These are phyloP conservation scores for Chloropsis hardwickii DNA, from an alignment of 2,113 vertebrate genomes.

Conservation along the genomic window DNA sequence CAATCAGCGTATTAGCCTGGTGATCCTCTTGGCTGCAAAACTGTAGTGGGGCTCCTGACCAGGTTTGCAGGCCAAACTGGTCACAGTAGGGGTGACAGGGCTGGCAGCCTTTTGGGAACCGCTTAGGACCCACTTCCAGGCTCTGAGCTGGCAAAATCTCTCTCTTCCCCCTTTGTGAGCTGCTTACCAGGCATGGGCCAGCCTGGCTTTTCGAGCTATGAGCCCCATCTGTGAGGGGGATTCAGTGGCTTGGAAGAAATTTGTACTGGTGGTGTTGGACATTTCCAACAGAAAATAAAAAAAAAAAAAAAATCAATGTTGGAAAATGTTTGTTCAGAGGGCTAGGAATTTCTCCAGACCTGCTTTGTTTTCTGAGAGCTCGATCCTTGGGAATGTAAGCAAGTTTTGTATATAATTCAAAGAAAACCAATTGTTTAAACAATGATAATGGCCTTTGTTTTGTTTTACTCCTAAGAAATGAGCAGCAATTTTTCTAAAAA, in stretches of 20 bases:
- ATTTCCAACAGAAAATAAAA: neutral
- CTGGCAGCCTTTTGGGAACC: neutral
- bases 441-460: slow-evolving; percentile 60
- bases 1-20: rapidly evolving
- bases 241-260: neutral
- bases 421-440: slow-evolving; percentile 69
- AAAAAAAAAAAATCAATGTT: neutral
- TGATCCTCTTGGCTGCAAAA: neutral
- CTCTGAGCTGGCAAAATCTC: rapidly evolving
- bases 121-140: rapidly evolving
- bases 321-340: slow-evolving; percentile 42
- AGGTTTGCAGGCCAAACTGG: neutral
- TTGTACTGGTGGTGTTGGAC: neutral
- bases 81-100: rapidly evolving
- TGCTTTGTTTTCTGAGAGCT: slow-evolving; percentile 63
- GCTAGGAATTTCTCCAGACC: slow-evolving; percentile 59
- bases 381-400: slow-evolving; percentile 61
- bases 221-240: neutral
- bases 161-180: rapidly evolving
- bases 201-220: neutral
- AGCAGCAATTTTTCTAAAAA: slow-evolving; percentile 54
- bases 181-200: rapidly evolving
- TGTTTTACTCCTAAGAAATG: slow-evolving; percentile 48
- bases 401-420: slow-evolving; percentile 66
- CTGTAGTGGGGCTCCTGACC: rapidly evolving